These are phyloP conservation scores for Ophiothrix spiculata DNA, from an alignment of 35 echinoderm and acorn worm species.

Conservation along the genomic window DNA sequence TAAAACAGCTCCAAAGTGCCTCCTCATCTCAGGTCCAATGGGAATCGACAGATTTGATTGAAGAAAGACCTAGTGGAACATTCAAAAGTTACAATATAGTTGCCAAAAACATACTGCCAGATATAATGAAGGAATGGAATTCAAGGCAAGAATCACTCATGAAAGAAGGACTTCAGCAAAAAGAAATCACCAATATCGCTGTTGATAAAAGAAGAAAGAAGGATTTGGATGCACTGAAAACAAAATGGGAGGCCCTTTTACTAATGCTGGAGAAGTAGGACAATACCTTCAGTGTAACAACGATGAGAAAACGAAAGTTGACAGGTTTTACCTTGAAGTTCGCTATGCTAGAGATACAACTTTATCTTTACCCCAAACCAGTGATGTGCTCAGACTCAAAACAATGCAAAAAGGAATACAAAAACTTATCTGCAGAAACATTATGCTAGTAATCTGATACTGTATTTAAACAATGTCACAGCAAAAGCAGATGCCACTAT, in stretches of 20 bases:
- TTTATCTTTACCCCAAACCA: not conserved
- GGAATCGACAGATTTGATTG: not conserved
- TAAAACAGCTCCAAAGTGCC: not conserved
- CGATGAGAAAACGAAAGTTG: not conserved
- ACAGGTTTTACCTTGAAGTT: slow-evolving; percentile 2
- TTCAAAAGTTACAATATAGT: not conserved
- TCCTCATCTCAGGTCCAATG: not conserved
- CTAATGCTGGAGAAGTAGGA: not conserved
- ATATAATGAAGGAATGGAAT: not conserved
- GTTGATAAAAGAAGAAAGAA: too few relatives aligned
- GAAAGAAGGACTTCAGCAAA: not conserved
- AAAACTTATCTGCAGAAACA: not conserved
- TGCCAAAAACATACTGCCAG: not conserved
- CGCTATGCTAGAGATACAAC: not conserved
- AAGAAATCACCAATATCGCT: not conserved
- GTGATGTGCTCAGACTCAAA: not conserved
- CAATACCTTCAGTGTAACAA: not conserved
- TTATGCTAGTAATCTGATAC: not conserved
- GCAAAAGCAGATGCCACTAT: not conserved
- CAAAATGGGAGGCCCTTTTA: not conserved
- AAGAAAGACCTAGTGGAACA: not conserved
- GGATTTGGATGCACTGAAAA: too few relatives aligned
- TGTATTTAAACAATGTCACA: not conserved
- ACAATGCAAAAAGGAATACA: not conserved
- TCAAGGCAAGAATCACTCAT: not conserved